phyloP scores from a whole-genome alignment of 2,113 vertebrate genomes.

The Pangasianodon hypophthalmus region DNA sequence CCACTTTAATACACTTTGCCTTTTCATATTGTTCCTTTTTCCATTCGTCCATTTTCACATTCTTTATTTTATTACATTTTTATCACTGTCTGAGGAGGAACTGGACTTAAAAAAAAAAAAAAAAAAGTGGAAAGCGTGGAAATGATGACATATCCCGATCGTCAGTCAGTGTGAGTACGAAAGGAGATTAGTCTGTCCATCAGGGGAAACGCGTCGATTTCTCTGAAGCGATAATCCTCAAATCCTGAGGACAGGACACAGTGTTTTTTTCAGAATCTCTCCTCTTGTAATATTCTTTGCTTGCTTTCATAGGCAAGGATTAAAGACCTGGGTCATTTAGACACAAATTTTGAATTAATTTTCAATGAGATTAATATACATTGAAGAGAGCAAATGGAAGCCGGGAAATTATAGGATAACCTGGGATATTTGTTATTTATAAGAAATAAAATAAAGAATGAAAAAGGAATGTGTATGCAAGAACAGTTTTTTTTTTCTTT shows the following conservation, averaged over 20 bases:
- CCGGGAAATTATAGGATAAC: not conserved
- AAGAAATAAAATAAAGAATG: not conserved
- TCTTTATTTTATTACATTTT: not conserved
- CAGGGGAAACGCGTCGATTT: slow-evolving; percentile 6
- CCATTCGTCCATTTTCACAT: not conserved
- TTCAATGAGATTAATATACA: not conserved
- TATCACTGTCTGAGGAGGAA: not conserved
- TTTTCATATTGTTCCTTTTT: not conserved
- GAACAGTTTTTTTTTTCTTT: no score
- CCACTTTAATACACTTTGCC: not conserved
- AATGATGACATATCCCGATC: not conserved
- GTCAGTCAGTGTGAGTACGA: not conserved
- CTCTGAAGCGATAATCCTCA: not conserved
- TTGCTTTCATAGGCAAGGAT: slow-evolving; percentile 10
- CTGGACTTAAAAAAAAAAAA: not conserved
- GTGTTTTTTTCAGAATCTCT: not conserved
- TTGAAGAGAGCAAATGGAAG: not conserved
- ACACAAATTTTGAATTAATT: not conserved
- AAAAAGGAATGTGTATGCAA: not conserved
- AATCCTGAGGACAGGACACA: not conserved
- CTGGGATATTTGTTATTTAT: not conserved
- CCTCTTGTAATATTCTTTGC: not conserved
- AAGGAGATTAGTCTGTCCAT: slow-evolving; percentile 15
- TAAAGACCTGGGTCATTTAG: not conserved
- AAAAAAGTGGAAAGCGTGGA: not conserved